Evolutionary conservation across 2,888 invertebrate genomes (phyloP).

Genomic region (Dryobotodes eremita): DNA sequence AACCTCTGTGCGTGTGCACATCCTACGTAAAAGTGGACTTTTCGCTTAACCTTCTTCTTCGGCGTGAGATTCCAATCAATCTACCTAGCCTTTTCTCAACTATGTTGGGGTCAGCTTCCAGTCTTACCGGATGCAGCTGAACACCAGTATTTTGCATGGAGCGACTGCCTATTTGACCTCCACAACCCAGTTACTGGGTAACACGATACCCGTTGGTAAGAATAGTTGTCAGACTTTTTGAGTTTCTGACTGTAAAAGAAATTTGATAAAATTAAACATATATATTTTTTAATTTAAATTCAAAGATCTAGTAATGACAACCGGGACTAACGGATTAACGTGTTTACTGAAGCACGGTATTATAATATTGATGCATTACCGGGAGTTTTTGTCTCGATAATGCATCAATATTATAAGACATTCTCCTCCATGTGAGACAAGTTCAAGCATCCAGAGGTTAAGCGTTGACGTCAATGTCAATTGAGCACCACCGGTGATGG

Average conservation of each 20-base stretch:
- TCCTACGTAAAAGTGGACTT: background rate
- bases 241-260: too few species aligned
- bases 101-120: background rate
- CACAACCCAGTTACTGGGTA: background rate
- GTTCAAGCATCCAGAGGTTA: conserved; percentile 78
- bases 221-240: background rate
- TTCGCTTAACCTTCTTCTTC: too few species aligned
- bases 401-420: conserved; percentile 35
- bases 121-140: background rate
- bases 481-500: conserved; percentile 86
- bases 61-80: background rate
- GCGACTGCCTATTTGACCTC: background rate
- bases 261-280: too few species aligned
- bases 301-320: background rate
- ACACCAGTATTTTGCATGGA: background rate
- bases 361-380: background rate
- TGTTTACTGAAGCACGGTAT: background rate
- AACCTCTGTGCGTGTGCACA: background rate
- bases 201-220: background rate
- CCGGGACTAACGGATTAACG: too few species aligned
- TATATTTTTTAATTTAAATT: too few species aligned
- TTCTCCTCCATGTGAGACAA: conserved; percentile 77
- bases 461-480: conserved; percentile 88
- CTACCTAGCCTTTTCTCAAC: background rate
- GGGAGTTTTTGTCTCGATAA: background rate